Base-by-base conservation (phyloP, 2,113 vertebrate species). In the Anguilla rostrata region DNA sequence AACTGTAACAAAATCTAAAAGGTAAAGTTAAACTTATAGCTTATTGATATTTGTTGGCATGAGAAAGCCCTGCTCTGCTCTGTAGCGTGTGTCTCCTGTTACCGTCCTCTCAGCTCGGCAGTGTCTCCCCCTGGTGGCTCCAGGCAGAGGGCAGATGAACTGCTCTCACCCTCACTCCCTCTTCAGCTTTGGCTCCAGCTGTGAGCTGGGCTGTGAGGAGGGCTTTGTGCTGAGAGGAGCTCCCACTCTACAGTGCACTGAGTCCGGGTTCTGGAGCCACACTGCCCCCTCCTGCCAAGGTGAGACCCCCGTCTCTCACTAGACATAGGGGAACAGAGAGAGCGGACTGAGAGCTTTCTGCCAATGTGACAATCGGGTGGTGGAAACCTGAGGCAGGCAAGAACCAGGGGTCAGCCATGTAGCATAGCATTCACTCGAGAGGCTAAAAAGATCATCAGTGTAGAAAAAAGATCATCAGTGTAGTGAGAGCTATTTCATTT, bases 241-340 rank as follows among this genome's bases (percentile, higher is more conserved):
- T 0, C 86, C 57, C 3, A 20, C 0, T 0, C 86, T 94, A 78
- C 26, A 0, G n/a, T 96, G 96, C 86, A 80, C 90, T 57, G 49
- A 87, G 11, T 85, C 75, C 49, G 95, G 93, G 82, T 60, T 86
- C 79, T 96, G 96, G 96, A 94, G 95, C 81, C 90, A 91, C 0
- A 87, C 88, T 18, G 57, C 12, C 1, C 94, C 95, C 8, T 88
- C 87, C 9, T 97, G 96, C 87, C 81, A 93, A 92, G 96, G 95
- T 96, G 83, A 83, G 75, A 14, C 4, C 71, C 26, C 20, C 60
- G 26, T 66, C 5, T 26, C 60, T 66, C 60, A 22, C 60, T 66
- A 20, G 22, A 66, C 60, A 20, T 8, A 26, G 20, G 60, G 22
- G 60, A 7, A 26, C 60, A 66, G 60, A 66, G 60, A 66, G 22